Evolutionary conservation across 2,797 vertebrate species (phyloP).

Genomic region (Acrossocheilus fasciatus): DNA sequence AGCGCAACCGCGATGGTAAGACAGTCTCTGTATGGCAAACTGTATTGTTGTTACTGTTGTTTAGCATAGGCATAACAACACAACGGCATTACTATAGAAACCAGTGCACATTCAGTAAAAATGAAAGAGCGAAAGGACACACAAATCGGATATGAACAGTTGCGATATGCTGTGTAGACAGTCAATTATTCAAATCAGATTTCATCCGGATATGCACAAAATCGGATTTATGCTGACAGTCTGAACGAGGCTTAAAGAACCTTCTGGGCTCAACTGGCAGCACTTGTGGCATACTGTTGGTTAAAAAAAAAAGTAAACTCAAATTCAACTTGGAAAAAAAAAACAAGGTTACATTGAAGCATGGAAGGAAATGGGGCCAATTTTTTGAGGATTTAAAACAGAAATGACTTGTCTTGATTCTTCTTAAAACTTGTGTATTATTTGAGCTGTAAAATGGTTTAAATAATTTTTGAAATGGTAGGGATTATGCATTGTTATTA

Average conservation of each 20-base stretch:
- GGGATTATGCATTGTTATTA: not conserved
- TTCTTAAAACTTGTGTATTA: not conserved
- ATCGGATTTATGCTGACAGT: too few species aligned
- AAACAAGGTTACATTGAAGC: not conserved
- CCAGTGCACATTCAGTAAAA: too few species aligned
- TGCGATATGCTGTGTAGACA: too few species aligned
- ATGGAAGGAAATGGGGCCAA: not conserved
- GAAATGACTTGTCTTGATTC: not conserved
- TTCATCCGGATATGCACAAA: too few species aligned
- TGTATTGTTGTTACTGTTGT: too few species aligned
- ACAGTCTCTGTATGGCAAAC: too few species aligned
- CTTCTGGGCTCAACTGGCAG: conserved; percentile 3
- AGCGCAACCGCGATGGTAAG: too few species aligned
- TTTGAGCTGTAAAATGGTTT: not conserved
- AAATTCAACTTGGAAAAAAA: not conserved
- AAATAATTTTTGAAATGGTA: not conserved
- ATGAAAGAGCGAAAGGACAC: too few species aligned
- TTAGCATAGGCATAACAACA: too few species aligned
- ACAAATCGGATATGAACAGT: too few species aligned
- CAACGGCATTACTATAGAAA: too few species aligned
- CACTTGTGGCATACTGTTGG: not conserved
- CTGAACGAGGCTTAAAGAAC: not conserved
- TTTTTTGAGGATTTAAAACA: not conserved
- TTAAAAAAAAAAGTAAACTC: not conserved
- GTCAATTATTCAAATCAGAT: too few species aligned